phyloP scores from a whole-genome alignment of 2,113 vertebrate species.

The Hemibates koningsi region DNA sequence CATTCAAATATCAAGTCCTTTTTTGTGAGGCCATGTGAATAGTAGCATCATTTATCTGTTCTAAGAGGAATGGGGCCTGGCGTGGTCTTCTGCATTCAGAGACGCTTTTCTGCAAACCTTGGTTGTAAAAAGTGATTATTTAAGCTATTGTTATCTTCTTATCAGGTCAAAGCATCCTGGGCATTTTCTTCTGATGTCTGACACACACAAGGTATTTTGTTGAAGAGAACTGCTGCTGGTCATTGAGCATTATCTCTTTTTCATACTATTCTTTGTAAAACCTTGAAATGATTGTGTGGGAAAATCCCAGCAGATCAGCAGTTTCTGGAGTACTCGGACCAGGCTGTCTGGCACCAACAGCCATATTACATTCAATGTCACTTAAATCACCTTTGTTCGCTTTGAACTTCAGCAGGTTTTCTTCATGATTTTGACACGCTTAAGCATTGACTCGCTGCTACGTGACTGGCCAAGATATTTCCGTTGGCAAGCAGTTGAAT shows the following conservation, averaged over 20 bases:
- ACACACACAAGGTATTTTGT: neutral
- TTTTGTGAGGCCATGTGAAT: neutral
- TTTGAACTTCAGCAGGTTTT: neutral
- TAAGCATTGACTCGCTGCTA: neutral
- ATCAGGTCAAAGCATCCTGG: neutral
- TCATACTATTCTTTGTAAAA: neutral
- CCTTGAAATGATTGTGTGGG: neutral
- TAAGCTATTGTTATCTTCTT: neutral
- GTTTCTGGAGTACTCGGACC: neutral
- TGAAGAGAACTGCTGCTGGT: neutral
- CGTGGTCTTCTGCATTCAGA: neutral
- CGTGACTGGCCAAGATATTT: neutral
- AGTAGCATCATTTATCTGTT: neutral
- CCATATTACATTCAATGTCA: neutral
- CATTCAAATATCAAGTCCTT: neutral
- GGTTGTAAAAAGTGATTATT: neutral
- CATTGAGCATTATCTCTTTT: neutral
- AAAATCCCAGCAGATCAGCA: neutral
- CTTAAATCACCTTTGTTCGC: neutral
- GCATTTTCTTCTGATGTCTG: neutral
- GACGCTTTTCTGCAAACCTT: neutral
- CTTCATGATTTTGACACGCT: accelerated
- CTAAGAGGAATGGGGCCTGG: neutral
- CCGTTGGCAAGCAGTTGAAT: neutral
- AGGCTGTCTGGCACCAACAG: neutral